Percentiles rank a stretch among this genome's conserved stretches.
phyloP scores from a whole-genome alignment of 2,797 vertebrate genomes.

The Otolemur crassicaudatus region DNA sequence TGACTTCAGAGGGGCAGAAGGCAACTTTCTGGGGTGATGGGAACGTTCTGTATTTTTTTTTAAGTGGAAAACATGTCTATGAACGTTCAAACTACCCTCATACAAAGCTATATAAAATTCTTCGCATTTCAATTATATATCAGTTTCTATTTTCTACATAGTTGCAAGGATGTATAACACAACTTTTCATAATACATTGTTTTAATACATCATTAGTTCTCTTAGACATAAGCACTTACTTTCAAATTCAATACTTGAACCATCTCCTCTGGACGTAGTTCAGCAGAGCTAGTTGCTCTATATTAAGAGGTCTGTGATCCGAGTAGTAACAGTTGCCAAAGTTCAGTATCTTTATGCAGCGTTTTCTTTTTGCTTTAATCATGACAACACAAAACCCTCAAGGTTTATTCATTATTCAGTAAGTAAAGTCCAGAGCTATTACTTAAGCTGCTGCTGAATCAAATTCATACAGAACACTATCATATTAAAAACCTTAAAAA shows the following conservation, averaged over 20 bases:
- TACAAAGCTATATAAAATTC: constrained; percentile 89
- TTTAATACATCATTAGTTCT: constrained; percentile 86
- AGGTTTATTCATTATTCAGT: constrained; percentile 33
- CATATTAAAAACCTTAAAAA: constrained; percentile 67
- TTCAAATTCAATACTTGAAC: constrained; percentile 83
- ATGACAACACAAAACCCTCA: constrained; percentile 53
- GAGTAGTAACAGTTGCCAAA: constrained; percentile 82
- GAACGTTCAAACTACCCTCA: constrained; percentile 88
- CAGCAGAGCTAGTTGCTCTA: constrained; percentile 84
- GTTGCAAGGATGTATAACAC: constrained; percentile 86
- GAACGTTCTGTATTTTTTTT: constrained; percentile 50
- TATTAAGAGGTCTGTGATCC: constrained; percentile 86
- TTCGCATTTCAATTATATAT: constrained; percentile 86
- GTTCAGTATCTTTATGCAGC: constrained; percentile 79
- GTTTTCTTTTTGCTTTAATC: constrained; percentile 79
- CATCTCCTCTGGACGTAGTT: constrained; percentile 84
- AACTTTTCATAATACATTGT: constrained; percentile 86
- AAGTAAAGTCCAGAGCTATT: constrained; percentile 60
- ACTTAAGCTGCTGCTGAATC: background rate
- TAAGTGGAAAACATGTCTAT: constrained; percentile 90
- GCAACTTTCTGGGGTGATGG: background rate
- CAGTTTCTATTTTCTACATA: constrained; percentile 87
- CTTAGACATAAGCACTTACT: constrained; percentile 85
- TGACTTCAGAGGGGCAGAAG: background rate
- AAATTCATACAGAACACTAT: constrained; percentile 55